phyloP scores from a whole-genome alignment of 2,797 vertebrate species.

The Falco naumanni region DNA sequence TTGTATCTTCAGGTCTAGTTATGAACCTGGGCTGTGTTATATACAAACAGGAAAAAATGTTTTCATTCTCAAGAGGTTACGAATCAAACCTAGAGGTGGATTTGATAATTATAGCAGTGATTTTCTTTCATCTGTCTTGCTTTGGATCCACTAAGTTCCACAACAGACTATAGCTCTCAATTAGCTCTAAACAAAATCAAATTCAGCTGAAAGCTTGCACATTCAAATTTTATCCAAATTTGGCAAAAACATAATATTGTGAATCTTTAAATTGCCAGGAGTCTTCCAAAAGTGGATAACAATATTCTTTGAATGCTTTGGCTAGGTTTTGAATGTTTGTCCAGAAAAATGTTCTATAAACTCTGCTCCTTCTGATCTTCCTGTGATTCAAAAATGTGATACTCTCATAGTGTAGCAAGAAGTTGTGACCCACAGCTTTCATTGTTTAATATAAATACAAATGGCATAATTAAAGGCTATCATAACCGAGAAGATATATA shows the following conservation, averaged over 20 bases:
- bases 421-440: neutral
- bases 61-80: neutral
- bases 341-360: neutral
- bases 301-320: neutral
- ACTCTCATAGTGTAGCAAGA: neutral
- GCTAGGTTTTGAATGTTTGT: neutral
- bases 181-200: neutral
- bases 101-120: neutral
- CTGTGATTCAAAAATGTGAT: neutral
- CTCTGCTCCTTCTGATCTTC: neutral
- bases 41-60: neutral
- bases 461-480: neutral
- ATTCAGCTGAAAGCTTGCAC: neutral
- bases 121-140: neutral
- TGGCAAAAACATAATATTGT: neutral
- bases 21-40: neutral
- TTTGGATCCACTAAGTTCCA: neutral
- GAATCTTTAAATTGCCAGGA: neutral
- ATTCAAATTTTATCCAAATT: neutral
- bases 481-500: neutral
- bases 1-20: neutral
- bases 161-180: neutral
- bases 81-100: neutral
- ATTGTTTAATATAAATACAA: neutral
- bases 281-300: neutral